Evolutionary conservation across 2,113 vertebrate species (phyloP).

Genomic region (Engystomops pustulosus): DNA sequence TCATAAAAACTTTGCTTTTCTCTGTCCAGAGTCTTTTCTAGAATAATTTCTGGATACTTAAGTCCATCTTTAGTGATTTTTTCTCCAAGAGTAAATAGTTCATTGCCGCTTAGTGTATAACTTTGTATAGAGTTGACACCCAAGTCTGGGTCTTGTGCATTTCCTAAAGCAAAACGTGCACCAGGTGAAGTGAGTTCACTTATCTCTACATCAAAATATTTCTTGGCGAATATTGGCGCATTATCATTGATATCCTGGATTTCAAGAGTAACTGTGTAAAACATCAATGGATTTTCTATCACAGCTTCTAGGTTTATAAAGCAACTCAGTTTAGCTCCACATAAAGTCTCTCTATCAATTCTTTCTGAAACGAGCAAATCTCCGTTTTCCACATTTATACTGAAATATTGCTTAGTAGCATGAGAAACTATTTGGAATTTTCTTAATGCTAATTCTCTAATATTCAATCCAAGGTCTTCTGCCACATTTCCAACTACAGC

Average conservation of each 20-base stretch:
- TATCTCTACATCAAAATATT: conserved; percentile 60
- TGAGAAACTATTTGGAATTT: not conserved
- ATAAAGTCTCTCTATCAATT: conserved; percentile 4
- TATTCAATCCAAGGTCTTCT: conserved; percentile 65
- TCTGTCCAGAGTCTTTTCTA: not conserved
- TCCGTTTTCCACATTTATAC: not conserved
- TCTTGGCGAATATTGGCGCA: not conserved
- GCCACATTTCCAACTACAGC: conserved; percentile 76
- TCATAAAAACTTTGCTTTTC: not conserved
- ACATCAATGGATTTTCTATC: not conserved
- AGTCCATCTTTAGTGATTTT: conserved; percentile 40
- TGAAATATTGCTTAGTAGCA: not conserved
- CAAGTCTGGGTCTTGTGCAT: conserved; percentile 74
- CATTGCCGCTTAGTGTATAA: conserved; percentile 62
- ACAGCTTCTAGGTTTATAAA: conserved; percentile 1
- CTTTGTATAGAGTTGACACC: conserved; percentile 62
- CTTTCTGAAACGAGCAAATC: not conserved
- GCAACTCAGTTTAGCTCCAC: not conserved
- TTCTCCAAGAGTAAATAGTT: conserved; percentile 66
- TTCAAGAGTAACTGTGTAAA: not conserved
- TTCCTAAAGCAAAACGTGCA: conserved; percentile 72
- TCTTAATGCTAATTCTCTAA: conserved; percentile 58
- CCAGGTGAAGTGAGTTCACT: conserved; percentile 72
- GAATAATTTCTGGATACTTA: not conserved
- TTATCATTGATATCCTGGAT: conserved; percentile 14